Evolutionary conservation across 2,888 invertebrate species (phyloP), one percentile per base, ranked within the genome.

Genomic region (Dinocampus coccinellae): DNA sequence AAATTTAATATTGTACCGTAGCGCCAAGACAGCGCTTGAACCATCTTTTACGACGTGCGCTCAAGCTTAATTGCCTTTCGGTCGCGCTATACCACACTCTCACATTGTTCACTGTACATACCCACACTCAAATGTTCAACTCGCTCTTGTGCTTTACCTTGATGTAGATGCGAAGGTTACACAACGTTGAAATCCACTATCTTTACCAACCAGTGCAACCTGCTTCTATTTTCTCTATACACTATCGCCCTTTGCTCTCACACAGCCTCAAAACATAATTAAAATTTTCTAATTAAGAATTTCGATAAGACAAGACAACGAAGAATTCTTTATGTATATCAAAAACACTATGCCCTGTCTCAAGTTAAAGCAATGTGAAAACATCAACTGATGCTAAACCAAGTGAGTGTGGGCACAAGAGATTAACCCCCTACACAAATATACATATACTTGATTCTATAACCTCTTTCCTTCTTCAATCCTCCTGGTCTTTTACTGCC

Each of bases 201-300:
- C 70, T 55, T 70, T 10, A 36, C 57, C 36, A 66, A 57, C 57
- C 66, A 66, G 34, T 66, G 55, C 36, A 66, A 66, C 66, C 55
- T 39, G 29, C 33, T 42, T 66, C 69, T 7, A 29, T 3, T 29
- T 29, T 65, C 70, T 69, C 11, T 26, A 39, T 20, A 26, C 63
- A 55, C 55, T 42, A 58, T 47, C 69, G 36, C 47, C 60, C 34
- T 60, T 68, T 47, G 63, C 63, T 7, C 69, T n/a, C n/a, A n/a
- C n/a, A n/a, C 73, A 78, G 79, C 79, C 82, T 82, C 83, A 79
- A 85, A 85, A 85, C 85, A 87, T 87, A 86, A 87, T 87, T 87
- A 86, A 87, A 86, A 87, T 87, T 87, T 87, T 85, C 85, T 86
- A 87, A 87, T 87, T 87, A 87, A 86, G 86, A 86, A 86, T 87